A percentile compares a stretch with the other conserved stretches of the same genome.
Evolutionary conservation across 2,797 vertebrate species (phyloP).

Genomic region (Oreochromis grahami): DNA sequence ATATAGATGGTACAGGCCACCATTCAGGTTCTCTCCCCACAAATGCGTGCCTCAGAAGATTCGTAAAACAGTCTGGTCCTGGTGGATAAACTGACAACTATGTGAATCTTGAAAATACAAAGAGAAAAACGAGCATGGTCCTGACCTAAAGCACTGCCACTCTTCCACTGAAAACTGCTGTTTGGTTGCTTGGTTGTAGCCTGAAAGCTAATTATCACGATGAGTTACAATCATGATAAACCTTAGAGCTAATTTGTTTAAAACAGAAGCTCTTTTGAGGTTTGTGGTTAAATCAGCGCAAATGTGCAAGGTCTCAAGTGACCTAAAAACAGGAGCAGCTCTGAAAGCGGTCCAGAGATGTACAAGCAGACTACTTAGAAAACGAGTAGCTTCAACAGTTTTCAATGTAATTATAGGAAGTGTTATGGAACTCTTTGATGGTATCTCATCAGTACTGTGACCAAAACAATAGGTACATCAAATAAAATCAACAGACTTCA

Average conservation of each 20-base stretch:
- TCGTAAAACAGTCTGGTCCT: not conserved
- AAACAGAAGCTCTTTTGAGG: not conserved
- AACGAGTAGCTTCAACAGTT: not conserved
- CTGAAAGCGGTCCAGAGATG: not conserved
- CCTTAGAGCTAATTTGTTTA: not conserved
- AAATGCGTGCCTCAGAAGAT: not conserved
- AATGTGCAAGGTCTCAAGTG: not conserved
- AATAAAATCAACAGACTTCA: not conserved
- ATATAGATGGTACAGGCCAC: not conserved
- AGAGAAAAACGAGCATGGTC: not conserved
- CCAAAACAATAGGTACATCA: not conserved
- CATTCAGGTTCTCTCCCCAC: not conserved
- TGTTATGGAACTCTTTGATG: not conserved
- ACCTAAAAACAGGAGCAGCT: not conserved
- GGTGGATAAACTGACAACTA: not conserved
- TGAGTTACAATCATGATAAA: not conserved
- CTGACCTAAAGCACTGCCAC: not conserved
- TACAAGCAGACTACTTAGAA: not conserved
- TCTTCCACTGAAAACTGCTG: no score
- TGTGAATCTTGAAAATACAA: not conserved
- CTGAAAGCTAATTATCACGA: not conserved
- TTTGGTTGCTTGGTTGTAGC: not conserved
- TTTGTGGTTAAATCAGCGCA: not conserved
- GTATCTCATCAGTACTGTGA: not conserved
- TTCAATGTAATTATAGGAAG: not conserved